Evolutionary conservation across 2,797 vertebrate genomes (phyloP), one percentile per base, ranked within the genome.

Genomic region (Schizothorax lantsangensis): DNA sequence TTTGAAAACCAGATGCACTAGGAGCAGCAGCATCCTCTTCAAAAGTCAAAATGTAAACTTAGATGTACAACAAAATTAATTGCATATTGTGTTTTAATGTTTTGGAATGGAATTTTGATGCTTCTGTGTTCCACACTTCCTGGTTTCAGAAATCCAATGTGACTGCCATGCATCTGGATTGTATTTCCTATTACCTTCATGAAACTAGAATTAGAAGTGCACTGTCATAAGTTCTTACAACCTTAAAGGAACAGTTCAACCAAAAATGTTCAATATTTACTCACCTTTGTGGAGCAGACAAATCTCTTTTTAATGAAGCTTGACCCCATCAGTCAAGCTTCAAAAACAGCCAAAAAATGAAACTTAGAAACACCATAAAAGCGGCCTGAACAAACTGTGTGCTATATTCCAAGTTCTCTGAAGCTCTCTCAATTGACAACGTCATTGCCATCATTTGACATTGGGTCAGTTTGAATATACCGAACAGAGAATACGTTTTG

Each of bases 1-100:
- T 90, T 36, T 73, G 66, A 90, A 92, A 90, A 85, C 88, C 84
- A 89, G 73, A 84, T 80, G 59, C 19, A 57, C 47, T 78, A 71
- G 84, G 75, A 45, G 40, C 21, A 84, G 21, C 59, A 54, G 54
- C 64, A 62, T 84, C 66, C 36, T 73, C 54, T 36, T 62, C 52
- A 23, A 57, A 49, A 62, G 6, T 59, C 9, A 10, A 71, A 79
- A 73, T 10, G 21, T 33, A 64, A 78, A 66, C 47, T 19, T 43
- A 66, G 15, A 72, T 1, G 2, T 38, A 54, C 59, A 66, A 77
- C 45, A 0, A 52, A 66, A 64, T 84, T 38, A 66, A 49, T 17
- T 26, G 59, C 59, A 73, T 33, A 72, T n/a, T 45, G 17, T 45
- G 45, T 66, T 84, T 33, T 49, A 14, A 49, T 75, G 57, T 64